phyloP scores from a whole-genome alignment of 2,113 vertebrate species.

The Amia ocellicauda region DNA sequence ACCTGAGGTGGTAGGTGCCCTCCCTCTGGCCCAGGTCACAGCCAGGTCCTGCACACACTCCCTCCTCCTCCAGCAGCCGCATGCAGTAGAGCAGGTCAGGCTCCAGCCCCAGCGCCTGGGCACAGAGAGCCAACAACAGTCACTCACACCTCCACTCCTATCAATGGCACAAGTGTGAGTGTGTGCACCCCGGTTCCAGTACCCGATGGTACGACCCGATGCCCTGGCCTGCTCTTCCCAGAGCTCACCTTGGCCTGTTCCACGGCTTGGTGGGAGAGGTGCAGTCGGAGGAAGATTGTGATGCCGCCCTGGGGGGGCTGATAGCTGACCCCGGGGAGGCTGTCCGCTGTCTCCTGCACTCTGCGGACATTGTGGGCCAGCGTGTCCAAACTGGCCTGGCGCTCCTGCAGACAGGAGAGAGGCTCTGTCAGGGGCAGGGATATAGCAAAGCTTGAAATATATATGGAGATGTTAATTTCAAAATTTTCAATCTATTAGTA shows the following conservation, averaged over 20 bases:
- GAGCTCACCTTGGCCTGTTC: conserved; percentile 51
- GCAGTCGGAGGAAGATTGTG: conserved; percentile 49
- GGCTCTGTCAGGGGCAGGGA: too few relatives aligned
- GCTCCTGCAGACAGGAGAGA: conserved; percentile 46
- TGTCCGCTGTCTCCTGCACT: conserved; percentile 33
- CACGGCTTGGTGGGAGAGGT: conserved; percentile 50
- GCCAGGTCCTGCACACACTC: conserved; percentile 44
- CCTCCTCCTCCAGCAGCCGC: conserved; percentile 53
- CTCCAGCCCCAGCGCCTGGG: conserved; percentile 49
- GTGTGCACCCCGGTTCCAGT: not conserved
- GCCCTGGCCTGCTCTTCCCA: not conserved
- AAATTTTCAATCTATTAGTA: too few relatives aligned
- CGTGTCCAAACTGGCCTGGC: conserved; percentile 25
- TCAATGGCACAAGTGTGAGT: not conserved
- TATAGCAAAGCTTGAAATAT: too few relatives aligned
- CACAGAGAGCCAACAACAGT: not conserved
- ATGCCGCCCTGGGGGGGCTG: conserved; percentile 51
- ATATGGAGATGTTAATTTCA: too few relatives aligned
- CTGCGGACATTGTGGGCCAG: conserved; percentile 39
- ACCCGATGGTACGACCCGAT: not conserved
- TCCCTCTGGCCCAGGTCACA: conserved; percentile 43
- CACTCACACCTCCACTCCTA: not conserved
- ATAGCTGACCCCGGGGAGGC: conserved; percentile 48
- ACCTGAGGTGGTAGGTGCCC: conserved; percentile 62
- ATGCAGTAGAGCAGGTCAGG: conserved; percentile 57